These are phyloP conservation scores for Watsonalla binaria DNA, from an alignment of 2,888 invertebrate species.

Conservation along the genomic window DNA sequence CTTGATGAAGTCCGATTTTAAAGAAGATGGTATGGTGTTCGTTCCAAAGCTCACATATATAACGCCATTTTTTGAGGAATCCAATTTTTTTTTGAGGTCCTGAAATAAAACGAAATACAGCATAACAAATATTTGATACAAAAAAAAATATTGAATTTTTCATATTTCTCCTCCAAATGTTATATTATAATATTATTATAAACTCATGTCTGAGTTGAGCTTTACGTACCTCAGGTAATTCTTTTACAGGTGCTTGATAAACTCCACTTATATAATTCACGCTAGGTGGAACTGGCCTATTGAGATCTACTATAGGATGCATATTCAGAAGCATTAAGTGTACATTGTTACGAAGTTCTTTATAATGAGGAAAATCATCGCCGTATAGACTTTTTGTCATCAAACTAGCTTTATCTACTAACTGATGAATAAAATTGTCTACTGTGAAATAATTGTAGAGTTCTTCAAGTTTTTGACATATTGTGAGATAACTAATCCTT, in stretches of 20 bases:
- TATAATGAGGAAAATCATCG: background rate
- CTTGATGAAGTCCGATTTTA: constrained; percentile 33
- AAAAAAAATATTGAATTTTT: too few relatives aligned
- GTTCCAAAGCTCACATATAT: constrained; percentile 53
- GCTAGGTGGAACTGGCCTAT: background rate
- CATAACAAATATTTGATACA: too few relatives aligned
- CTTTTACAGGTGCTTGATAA: background rate
- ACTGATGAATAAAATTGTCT: constrained; percentile 2
- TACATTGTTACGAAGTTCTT: background rate
- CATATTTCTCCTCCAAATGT: too few relatives aligned
- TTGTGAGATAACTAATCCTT: constrained; percentile 21
- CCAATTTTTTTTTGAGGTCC: constrained; percentile 42
- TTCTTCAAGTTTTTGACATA: constrained; percentile 18
- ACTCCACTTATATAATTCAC: background rate
- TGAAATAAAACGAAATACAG: constrained; percentile 15
- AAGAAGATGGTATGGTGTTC: constrained; percentile 34
- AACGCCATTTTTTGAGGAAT: constrained; percentile 41
- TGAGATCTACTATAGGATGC: background rate
- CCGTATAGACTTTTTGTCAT: constrained; percentile 23
- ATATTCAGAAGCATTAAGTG: background rate
- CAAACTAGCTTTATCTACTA: constrained; percentile 10
- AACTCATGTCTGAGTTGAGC: too few relatives aligned
- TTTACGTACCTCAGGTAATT: background rate
- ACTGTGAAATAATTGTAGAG: background rate
- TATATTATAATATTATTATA: background rate